phyloP scores from a whole-genome alignment of 2,888 invertebrate species.

The Zhengitettix transpicula region DNA sequence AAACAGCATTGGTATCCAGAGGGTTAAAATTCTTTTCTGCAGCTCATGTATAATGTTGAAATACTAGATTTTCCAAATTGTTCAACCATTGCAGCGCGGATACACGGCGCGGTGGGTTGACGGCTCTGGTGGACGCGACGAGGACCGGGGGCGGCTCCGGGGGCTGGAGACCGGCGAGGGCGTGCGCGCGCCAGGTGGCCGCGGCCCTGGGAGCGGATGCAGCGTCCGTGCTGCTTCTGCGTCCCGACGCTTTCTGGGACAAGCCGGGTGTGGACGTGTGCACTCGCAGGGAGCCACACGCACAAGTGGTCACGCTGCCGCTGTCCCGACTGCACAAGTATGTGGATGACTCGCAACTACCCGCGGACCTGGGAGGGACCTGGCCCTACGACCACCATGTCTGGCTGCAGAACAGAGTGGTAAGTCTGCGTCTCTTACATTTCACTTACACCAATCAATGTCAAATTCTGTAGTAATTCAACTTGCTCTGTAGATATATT shows the following conservation, averaged over 20 bases:
- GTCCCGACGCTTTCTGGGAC: constrained; percentile 59
- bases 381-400: constrained; percentile 51
- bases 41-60: no score
- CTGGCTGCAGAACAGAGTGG: constrained; percentile 62
- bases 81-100: constrained; percentile 19
- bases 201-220: constrained; percentile 29
- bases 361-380: constrained; percentile 53
- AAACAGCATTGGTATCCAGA: no score
- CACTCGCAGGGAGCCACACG: constrained; percentile 39
- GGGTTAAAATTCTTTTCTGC: no score
- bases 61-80: no score
- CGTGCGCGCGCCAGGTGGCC: constrained; percentile 39
- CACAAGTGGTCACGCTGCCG: constrained; percentile 28
- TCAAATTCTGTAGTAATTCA: no score
- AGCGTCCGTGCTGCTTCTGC: constrained; percentile 36
- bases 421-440: constrained; percentile 24
- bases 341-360: constrained; percentile 51
- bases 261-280: constrained; percentile 53
- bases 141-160: constrained; percentile 23
- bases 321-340: constrained; percentile 47
- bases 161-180: constrained; percentile 39
- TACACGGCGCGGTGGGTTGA: constrained; percentile 35
- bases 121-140: constrained; percentile 44
- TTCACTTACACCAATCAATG: no score
- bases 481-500: no score